These are phyloP conservation scores for Echinarachnius parma DNA, from an alignment of 53 echinoderm and acorn worm species.

Conservation along the genomic window DNA sequence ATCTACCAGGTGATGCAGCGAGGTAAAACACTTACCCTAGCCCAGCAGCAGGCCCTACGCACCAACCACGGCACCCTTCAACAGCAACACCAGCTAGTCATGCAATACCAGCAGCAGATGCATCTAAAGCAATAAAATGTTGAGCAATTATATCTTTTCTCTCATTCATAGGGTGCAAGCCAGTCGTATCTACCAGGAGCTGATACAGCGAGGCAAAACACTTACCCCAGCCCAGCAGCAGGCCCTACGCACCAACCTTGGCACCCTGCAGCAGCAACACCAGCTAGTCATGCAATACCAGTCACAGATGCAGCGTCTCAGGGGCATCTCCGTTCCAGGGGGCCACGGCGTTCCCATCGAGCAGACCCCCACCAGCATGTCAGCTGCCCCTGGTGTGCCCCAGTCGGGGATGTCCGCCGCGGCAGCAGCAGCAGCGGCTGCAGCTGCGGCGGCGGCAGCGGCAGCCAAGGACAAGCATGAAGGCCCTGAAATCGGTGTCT, in stretches of 20 bases:
- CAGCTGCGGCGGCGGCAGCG: constrained; percentile 42
- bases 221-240: constrained; percentile 76
- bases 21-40: constrained; percentile 73
- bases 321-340: constrained; percentile 28
- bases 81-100: constrained; percentile 88
- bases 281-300: constrained; percentile 86
- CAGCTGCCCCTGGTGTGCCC: constrained; percentile 39
- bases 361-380: constrained; percentile 43
- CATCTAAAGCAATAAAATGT: too few relatives aligned
- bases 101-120: constrained; percentile 83
- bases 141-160: too few relatives aligned
- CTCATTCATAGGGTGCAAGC: constrained; percentile 61
- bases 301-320: constrained; percentile 55
- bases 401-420: constrained; percentile 21
- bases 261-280: constrained; percentile 87
- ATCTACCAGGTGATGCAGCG: constrained; percentile 89
- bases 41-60: constrained; percentile 77
- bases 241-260: constrained; percentile 73
- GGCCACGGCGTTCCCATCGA: constrained; percentile 40
- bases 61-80: constrained; percentile 77
- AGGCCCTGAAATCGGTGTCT: constrained; percentile 29
- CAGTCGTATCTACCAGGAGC: constrained; percentile 84
- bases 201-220: constrained; percentile 81
- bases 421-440: constrained; percentile 29
- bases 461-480: constrained; percentile 35